phyloP scores from a whole-genome alignment of 2,113 vertebrate genomes.

The Rhadina sibilatrix region DNA sequence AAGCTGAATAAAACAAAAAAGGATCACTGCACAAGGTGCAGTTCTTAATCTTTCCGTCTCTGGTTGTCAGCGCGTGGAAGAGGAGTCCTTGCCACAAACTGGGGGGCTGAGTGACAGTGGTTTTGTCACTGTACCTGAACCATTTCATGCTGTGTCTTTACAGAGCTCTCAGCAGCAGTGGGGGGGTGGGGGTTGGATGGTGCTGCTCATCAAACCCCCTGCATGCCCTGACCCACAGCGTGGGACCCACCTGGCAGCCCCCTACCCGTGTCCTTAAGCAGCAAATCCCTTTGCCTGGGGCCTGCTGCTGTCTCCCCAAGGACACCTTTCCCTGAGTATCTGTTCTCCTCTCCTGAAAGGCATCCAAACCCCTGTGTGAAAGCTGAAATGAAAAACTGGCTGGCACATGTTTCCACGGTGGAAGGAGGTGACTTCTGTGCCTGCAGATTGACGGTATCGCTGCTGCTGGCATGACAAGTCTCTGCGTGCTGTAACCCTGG shows the following conservation, averaged over 20 bases:
- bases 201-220: not conserved
- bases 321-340: not conserved
- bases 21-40: not conserved
- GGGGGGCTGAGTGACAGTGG: not conserved
- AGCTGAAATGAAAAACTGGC: slow-evolving; percentile 20
- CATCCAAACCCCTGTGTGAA: slow-evolving; percentile 52
- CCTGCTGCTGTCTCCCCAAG: not conserved
- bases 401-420: not conserved
- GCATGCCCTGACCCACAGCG: not conserved
- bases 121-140: not conserved
- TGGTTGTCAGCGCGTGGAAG: not conserved
- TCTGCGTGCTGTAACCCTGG: slow-evolving; percentile 47
- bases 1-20: not conserved
- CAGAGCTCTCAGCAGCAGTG: not conserved
- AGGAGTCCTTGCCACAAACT: not conserved
- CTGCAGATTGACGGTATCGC: slow-evolving; percentile 38
- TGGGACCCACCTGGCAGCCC: not conserved
- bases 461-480: slow-evolving; percentile 38
- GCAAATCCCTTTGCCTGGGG: not conserved
- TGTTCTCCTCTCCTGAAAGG: slow-evolving; percentile 23
- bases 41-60: not conserved
- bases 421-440: slow-evolving; percentile 35
- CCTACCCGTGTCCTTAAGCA: not conserved
- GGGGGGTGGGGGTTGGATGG: not conserved
- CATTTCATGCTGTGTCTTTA: not conserved